phyloP scores from a whole-genome alignment of 2,113 vertebrate genomes.

The Astatoreochromis straeleni region DNA sequence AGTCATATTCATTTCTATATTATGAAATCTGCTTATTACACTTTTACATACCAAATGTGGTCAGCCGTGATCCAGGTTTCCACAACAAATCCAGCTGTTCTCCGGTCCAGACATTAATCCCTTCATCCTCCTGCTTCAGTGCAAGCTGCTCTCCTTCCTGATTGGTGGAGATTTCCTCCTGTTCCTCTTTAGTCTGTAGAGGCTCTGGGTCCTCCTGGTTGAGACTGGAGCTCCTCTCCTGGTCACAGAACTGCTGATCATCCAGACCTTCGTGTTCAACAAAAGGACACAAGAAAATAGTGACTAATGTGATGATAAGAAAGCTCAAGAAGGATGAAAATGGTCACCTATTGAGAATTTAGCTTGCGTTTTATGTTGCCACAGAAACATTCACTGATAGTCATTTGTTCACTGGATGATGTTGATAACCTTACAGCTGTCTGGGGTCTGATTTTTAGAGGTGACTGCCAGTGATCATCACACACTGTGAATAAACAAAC shows the following conservation, averaged over 20 bases:
- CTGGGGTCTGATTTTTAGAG: neutral
- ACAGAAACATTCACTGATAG: neutral
- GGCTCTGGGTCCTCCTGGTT: too few relatives aligned
- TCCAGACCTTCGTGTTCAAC: neutral
- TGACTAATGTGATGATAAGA: neutral
- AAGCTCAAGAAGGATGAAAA: neutral
- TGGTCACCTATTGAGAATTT: neutral
- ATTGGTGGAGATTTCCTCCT: too few relatives aligned
- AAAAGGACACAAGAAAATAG: neutral
- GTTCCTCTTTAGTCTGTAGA: too few relatives aligned
- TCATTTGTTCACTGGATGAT: too few relatives aligned
- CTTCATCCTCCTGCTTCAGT: neutral
- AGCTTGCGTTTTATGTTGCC: neutral
- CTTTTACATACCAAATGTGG: neutral
- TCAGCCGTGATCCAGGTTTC: accelerated
- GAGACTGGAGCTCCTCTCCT: too few relatives aligned
- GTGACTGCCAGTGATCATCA: neutral
- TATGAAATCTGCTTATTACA: too few relatives aligned
- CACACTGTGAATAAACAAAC: neutral
- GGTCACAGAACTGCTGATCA: too few relatives aligned
- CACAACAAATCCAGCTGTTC: neutral
- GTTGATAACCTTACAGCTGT: too few relatives aligned
- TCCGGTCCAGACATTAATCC: neutral
- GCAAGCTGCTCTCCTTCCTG: neutral
- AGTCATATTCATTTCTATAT: too few relatives aligned